Conservation (phyloP, 2,888 invertebrate species). For the Xestia ashworthii region DNA sequence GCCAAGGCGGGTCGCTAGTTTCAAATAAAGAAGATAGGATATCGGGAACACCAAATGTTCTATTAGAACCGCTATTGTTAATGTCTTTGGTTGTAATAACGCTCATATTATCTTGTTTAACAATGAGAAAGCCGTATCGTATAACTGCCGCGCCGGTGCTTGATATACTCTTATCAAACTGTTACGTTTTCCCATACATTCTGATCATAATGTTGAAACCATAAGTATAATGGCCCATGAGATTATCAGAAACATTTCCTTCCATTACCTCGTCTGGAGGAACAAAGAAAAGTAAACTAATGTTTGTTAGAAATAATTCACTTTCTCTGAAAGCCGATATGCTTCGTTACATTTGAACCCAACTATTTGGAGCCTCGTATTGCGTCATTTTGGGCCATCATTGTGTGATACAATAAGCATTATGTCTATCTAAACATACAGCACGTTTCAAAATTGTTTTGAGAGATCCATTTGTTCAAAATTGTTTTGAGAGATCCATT, state of each 20-base stretch:
- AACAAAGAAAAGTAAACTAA: conserved; percentile 49
- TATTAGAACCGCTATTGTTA: background rate
- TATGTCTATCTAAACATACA: conserved; percentile 13
- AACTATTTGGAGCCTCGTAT: conserved; percentile 63
- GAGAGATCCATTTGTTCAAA: background rate
- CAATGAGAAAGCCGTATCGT: background rate
- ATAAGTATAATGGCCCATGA: conserved; percentile 32
- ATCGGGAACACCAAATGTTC: background rate
- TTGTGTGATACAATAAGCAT: conserved; percentile 35
- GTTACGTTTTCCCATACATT: conserved; percentile 22
- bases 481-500: background rate
- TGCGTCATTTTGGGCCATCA: conserved; percentile 65
- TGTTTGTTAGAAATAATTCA: conserved; percentile 55
- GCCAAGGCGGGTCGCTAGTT: too few species aligned
- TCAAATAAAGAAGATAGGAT: background rate
- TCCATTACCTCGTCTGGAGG: conserved; percentile 40
- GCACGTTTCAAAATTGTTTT: background rate
- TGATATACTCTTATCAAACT: conserved; percentile 22
- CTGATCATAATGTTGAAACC: conserved; percentile 19
- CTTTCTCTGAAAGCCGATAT: conserved; percentile 67
- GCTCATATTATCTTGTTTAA: background rate
- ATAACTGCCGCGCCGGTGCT: too few species aligned
- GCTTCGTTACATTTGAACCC: conserved; percentile 69
- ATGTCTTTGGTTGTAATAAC: background rate
- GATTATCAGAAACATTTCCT: conserved; percentile 29